Percentiles rank a stretch among this genome's conserved stretches.
These are phyloP conservation scores for Pterois miles DNA, from an alignment of 2,797 vertebrate genomes.

Conservation along the genomic window DNA sequence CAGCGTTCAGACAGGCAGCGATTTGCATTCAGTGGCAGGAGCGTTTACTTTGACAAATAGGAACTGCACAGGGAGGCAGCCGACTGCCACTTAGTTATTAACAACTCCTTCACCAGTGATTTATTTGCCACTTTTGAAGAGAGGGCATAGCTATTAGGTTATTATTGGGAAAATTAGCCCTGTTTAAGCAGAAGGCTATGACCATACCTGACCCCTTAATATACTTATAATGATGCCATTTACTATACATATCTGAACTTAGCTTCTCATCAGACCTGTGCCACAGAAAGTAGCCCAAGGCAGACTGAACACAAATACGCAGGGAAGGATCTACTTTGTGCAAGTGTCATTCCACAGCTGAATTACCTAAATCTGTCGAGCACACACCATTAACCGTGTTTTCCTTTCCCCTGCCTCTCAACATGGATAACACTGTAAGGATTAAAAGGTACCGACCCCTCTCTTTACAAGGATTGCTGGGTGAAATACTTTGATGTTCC, in stretches of 20 bases:
- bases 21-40: slow-evolving; percentile 92
- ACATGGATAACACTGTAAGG: slow-evolving; percentile 43
- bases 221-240: slow-evolving; percentile 99
- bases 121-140: slow-evolving; percentile 93
- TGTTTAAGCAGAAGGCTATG: slow-evolving; percentile 94
- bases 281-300: slow-evolving; percentile 62
- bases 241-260: slow-evolving; percentile 93
- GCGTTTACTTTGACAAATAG: slow-evolving; percentile 98
- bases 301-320: slow-evolving; percentile 49
- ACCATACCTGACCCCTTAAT: slow-evolving; percentile 98
- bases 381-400: slow-evolving; percentile 36
- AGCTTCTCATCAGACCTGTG: slow-evolving; percentile 77
- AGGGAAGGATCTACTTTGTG: slow-evolving; percentile 55
- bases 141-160: slow-evolving; percentile 96
- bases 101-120: slow-evolving; percentile 97
- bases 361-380: slow-evolving; percentile 56
- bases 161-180: slow-evolving; percentile 98
- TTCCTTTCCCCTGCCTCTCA: slow-evolving; percentile 46
- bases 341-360: slow-evolving; percentile 48
- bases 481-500: slow-evolving; percentile 41
- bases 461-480: slow-evolving; percentile 10
- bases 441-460: slow-evolving; percentile 50
- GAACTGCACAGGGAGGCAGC: slow-evolving; percentile 91
- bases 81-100: slow-evolving; percentile 98
- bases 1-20: slow-evolving; percentile 69